These are phyloP conservation scores for Gallinago media DNA, from an alignment of 2,113 vertebrate species.

Conservation along the genomic window DNA sequence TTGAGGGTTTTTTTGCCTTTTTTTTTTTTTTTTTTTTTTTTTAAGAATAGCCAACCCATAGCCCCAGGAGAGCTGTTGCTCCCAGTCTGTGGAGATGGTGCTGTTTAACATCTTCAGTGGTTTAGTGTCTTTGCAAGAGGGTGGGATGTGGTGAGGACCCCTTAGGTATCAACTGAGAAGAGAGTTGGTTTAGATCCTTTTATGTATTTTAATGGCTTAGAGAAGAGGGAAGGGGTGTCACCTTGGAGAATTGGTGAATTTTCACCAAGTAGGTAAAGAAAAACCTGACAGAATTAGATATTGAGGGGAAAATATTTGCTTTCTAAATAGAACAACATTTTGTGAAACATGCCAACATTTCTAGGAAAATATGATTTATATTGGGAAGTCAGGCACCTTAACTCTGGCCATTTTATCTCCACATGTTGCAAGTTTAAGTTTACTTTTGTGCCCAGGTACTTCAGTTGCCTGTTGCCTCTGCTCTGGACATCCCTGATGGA, in stretches of 20 bases:
- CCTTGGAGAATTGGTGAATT: not conserved
- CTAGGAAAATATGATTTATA: not conserved
- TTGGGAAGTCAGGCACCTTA: not conserved
- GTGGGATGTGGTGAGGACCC: not conserved
- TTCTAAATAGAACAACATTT: not conserved
- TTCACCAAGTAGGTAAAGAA: not conserved
- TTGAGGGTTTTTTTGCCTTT: not conserved
- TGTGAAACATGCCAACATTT: not conserved
- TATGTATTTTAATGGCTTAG: not conserved
- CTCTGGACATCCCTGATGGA: not conserved
- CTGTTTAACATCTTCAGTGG: not conserved
- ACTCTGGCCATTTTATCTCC: not conserved
- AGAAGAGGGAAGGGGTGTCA: not conserved
- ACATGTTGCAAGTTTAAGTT: not conserved
- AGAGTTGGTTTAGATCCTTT: not conserved
- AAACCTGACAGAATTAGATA: not conserved
- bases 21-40: not conserved
- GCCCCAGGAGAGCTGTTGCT: not conserved
- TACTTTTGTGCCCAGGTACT: not conserved
- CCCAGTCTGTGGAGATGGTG: not conserved
- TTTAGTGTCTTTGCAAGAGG: not conserved
- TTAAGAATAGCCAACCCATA: not conserved
- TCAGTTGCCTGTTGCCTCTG: not conserved
- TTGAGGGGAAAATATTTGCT: not conserved
- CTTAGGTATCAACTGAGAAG: not conserved